These are phyloP conservation scores for Drosophila rufa DNA, from an alignment of 1,140 invertebrate genomes.

Conservation along the genomic window DNA sequence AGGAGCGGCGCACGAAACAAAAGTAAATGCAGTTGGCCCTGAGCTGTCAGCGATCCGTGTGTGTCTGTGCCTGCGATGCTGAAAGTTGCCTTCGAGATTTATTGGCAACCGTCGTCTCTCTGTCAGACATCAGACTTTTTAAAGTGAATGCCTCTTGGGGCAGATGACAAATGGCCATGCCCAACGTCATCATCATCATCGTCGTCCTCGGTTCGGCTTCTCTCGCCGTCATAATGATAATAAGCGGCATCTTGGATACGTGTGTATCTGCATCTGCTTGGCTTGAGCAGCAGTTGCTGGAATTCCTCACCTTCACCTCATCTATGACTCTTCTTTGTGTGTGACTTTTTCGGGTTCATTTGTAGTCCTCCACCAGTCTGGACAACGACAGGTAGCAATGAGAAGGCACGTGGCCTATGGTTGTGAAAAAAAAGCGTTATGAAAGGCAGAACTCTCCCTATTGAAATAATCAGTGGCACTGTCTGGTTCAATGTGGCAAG, in stretches of 20 bases:
- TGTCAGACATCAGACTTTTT: slow-evolving; percentile 68
- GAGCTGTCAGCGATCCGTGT: slow-evolving; percentile 70
- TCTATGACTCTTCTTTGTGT: background rate
- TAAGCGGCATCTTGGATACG: slow-evolving; percentile 25
- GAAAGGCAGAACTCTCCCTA: too few relatives aligned
- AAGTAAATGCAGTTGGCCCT: slow-evolving; percentile 83
- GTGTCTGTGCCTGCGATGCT: slow-evolving; percentile 55
- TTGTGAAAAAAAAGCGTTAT: background rate
- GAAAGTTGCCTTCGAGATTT: slow-evolving; percentile 79
- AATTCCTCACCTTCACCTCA: slow-evolving; percentile 1
- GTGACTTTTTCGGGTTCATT: slow-evolving; percentile 2
- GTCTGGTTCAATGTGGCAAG: background rate
- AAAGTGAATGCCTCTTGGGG: slow-evolving; percentile 75
- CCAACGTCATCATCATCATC: slow-evolving; percentile 49
- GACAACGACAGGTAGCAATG: background rate
- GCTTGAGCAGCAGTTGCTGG: slow-evolving; percentile 4
- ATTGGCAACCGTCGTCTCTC: slow-evolving; percentile 71
- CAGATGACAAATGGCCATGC: slow-evolving; percentile 71
- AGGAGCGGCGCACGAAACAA: slow-evolving; percentile 45
- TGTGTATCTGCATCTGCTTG: slow-evolving; percentile 31
- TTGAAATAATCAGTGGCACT: background rate
- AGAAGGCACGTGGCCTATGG: slow-evolving; percentile 8
- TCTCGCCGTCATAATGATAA: slow-evolving; percentile 39
- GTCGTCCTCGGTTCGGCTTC: slow-evolving; percentile 9
- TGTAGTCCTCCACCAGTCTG: slow-evolving; percentile 2